A percentile compares a stretch with the other conserved stretches of the same genome.
Evolutionary conservation across 1,140 invertebrate genomes (phyloP).

Genomic region (Mactra quadrangularis): DNA sequence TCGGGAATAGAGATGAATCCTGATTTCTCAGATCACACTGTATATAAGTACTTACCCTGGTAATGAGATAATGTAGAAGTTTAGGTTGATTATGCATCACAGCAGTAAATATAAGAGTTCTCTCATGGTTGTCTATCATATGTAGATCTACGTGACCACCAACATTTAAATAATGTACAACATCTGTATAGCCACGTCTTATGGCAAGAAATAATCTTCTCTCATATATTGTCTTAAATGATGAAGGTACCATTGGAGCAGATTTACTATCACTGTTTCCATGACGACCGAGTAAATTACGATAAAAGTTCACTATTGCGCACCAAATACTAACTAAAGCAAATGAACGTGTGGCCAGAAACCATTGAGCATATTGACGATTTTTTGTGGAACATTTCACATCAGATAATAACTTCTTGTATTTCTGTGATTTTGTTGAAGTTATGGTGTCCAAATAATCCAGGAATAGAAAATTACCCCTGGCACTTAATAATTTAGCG

Average conservation of each 20-base stretch:
- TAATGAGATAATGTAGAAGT: conserved; percentile 79
- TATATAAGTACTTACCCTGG: conserved; percentile 69
- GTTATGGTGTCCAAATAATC: conserved; percentile 81
- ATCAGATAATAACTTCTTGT: conserved; percentile 80
- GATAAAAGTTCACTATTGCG: conserved; percentile 81
- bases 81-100: conserved; percentile 80
- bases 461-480: conserved; percentile 79
- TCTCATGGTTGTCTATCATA: conserved; percentile 72
- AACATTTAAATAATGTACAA: conserved; percentile 80
- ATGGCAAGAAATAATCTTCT: conserved; percentile 75
- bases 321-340: conserved; percentile 81
- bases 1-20: too few species aligned
- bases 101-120: conserved; percentile 79
- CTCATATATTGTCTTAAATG: conserved; percentile 65
- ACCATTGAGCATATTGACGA: conserved; percentile 81
- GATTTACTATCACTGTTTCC: conserved; percentile 50
- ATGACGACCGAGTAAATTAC: conserved; percentile 70
- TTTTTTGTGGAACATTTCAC: conserved; percentile 81
- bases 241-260: conserved; percentile 41
- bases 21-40: too few species aligned
- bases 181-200: conserved; percentile 80
- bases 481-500: conserved; percentile 74
- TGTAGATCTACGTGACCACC: conserved; percentile 71
- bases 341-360: conserved; percentile 81
- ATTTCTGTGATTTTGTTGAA: conserved; percentile 78